Evolutionary conservation across 2,797 vertebrate species (phyloP).

Genomic region (Rhinoraja longicauda): DNA sequence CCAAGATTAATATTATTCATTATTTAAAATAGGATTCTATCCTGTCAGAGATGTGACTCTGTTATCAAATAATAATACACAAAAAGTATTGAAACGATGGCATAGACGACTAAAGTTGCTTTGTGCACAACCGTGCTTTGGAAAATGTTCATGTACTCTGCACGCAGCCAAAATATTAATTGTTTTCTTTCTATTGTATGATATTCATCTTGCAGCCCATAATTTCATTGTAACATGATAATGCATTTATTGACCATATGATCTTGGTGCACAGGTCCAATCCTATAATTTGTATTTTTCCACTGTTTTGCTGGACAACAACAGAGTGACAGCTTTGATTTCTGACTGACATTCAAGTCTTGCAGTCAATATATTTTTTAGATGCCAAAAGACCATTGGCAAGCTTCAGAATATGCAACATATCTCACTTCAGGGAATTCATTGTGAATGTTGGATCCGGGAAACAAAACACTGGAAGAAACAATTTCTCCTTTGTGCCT

Average conservation of each 20-base stretch:
- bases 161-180: not conserved
- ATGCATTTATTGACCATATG: not conserved
- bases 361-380: not conserved
- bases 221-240: not conserved
- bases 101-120: not conserved
- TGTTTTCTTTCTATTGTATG: not conserved
- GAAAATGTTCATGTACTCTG: not conserved
- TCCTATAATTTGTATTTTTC: constrained; percentile 21
- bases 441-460: not conserved
- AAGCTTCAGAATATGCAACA: not conserved
- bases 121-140: not conserved
- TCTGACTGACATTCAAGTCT: constrained; percentile 33
- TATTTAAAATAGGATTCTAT: not conserved
- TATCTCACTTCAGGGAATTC: constrained; percentile 29
- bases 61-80: not conserved
- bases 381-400: constrained; percentile 11
- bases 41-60: not conserved
- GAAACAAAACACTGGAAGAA: not conserved
- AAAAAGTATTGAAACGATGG: not conserved
- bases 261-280: constrained; percentile 4
- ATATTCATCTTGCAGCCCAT: not conserved
- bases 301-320: constrained; percentile 35
- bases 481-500: not conserved
- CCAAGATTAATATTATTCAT: not conserved
- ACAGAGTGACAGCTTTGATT: not conserved